These are phyloP conservation scores for Drosophila persimilis DNA, from an alignment of 1,140 invertebrate species.

Conservation along the genomic window DNA sequence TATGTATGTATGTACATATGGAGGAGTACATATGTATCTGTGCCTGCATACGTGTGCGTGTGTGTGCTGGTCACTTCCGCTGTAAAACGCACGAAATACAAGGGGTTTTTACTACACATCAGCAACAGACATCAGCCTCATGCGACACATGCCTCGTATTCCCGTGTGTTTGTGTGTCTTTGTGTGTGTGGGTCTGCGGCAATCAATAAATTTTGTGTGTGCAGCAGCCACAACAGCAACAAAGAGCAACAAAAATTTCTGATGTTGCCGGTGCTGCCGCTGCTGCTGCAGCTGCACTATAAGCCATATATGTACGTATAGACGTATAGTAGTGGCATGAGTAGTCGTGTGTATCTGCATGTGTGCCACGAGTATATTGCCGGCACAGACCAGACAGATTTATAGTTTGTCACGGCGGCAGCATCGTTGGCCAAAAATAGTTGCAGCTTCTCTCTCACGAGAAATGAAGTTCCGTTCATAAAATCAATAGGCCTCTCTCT, in stretches of 20 bases:
- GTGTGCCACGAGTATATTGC: conserved; percentile 36
- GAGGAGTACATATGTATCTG: conserved; percentile 13
- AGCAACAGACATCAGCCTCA: conserved; percentile 54
- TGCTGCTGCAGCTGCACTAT: conserved; percentile 42
- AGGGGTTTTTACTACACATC: conserved; percentile 77
- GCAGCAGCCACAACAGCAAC: conserved; percentile 29
- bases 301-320: conserved; percentile 39
- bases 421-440: conserved; percentile 55
- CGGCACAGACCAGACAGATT: conserved; percentile 76
- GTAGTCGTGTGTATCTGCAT: too few relatives aligned
- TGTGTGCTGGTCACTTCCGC: conserved; percentile 66
- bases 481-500: conserved; percentile 66
- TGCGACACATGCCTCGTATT: conserved; percentile 26
- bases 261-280: conserved; percentile 15
- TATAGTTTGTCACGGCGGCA: conserved; percentile 75
- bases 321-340: conserved; percentile 24
- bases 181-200: conserved; percentile 59
- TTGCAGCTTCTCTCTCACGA: conserved; percentile 46
- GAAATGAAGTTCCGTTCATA: conserved; percentile 62
- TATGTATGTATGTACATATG: conserved; percentile 21
- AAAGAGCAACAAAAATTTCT: conserved; percentile 21
- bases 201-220: conserved; percentile 74
- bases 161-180: not conserved
- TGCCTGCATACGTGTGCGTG: conserved; percentile 17
- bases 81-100: conserved; percentile 74